phyloP scores from a whole-genome alignment of 2,797 vertebrate genomes.

The Bradypodion ventrale region DNA sequence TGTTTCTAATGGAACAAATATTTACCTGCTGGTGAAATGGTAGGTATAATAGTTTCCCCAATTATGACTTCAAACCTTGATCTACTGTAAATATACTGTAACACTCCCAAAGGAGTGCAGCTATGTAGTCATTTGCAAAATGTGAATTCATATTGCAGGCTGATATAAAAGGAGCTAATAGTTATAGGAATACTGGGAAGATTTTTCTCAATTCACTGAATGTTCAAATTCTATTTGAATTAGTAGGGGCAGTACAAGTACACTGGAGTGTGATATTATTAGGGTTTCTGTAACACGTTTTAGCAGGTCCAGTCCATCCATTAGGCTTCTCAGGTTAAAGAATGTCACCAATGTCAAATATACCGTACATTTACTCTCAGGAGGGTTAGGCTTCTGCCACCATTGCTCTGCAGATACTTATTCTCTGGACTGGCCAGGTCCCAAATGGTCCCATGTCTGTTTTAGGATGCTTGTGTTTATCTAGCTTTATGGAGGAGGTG shows the following conservation, averaged over 20 bases:
- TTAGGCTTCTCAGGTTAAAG: background rate
- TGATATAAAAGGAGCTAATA: background rate
- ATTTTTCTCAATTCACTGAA: background rate
- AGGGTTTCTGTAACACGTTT: background rate
- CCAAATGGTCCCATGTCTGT: background rate
- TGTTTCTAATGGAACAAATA: constrained; percentile 21
- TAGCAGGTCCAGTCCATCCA: background rate
- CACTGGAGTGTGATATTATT: background rate
- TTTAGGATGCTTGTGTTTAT: background rate
- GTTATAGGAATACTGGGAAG: background rate
- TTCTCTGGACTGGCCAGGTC: background rate
- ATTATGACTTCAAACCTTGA: constrained; percentile 15
- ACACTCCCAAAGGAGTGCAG: background rate
- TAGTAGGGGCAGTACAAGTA: background rate
- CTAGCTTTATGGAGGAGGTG: too few species aligned
- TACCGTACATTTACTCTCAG: background rate
- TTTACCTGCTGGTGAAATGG: constrained; percentile 22
- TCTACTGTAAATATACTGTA: constrained; percentile 13
- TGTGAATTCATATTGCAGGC: background rate
- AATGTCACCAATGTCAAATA: background rate
- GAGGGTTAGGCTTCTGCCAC: background rate
- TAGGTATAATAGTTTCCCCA: constrained; percentile 13
- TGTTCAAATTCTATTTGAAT: background rate
- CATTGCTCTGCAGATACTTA: background rate
- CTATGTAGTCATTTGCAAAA: background rate